These are phyloP conservation scores for Clarias laeviceps DNA, from an alignment of 2,797 vertebrate genomes.

Conservation along the genomic window DNA sequence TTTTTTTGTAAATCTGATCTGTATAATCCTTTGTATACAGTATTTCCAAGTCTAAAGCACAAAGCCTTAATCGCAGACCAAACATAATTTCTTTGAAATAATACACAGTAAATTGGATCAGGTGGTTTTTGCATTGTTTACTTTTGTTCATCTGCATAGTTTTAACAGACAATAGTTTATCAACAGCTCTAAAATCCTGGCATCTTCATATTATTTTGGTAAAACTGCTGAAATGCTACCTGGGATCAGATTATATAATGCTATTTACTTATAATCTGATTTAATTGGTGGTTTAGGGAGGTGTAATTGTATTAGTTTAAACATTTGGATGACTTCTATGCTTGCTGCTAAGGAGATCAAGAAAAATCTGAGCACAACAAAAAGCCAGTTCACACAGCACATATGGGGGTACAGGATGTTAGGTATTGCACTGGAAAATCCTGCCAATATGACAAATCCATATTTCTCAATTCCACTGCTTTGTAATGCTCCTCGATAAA, in stretches of 20 bases:
- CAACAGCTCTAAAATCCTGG: constrained; percentile 31
- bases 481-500: constrained; percentile 50
- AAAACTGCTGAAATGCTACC: constrained; percentile 49
- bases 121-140: constrained; percentile 43
- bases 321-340: constrained; percentile 29
- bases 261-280: constrained; percentile 57
- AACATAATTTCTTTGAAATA: constrained; percentile 31
- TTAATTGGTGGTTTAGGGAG: constrained; percentile 53
- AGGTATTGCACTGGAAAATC: constrained; percentile 48
- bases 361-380: constrained; percentile 21
- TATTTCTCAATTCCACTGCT: constrained; percentile 41
- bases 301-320: constrained; percentile 54
- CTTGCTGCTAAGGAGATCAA: constrained; percentile 35
- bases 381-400: constrained; percentile 38
- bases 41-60: constrained; percentile 4
- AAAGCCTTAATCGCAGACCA: constrained; percentile 8
- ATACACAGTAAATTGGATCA: constrained; percentile 46
- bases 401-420: constrained; percentile 40
- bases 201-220: constrained; percentile 43
- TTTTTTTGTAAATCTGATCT: not conserved
- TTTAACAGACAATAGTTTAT: constrained; percentile 50
- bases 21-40: constrained; percentile 11
- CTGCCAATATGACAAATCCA: constrained; percentile 49
- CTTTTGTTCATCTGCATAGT: constrained; percentile 40
- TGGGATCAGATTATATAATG: not conserved